These are phyloP conservation scores for Scophthalmus maximus DNA, from an alignment of 2,113 vertebrate species.

Conservation along the genomic window DNA sequence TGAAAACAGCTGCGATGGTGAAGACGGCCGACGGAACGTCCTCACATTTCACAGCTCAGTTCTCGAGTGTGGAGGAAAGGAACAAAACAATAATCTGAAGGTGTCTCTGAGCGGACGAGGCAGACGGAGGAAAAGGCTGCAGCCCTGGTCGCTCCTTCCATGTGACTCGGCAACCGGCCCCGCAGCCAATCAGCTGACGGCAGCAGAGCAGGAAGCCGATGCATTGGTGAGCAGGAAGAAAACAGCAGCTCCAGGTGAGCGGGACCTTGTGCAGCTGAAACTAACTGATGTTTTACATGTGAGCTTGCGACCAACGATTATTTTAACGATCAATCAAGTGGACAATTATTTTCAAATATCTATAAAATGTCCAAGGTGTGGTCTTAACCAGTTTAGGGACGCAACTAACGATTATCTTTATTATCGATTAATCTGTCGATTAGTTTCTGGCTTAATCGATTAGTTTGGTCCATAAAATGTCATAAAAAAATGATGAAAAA, in stretches of 20 bases:
- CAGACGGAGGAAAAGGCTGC: not conserved
- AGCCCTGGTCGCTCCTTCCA: conserved; percentile 50
- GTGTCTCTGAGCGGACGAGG: not conserved
- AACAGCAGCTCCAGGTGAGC: conserved; percentile 37
- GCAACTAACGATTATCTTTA: no score
- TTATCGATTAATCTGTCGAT: no score
- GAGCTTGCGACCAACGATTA: no score
- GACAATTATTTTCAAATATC: no score
- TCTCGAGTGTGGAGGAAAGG: not conserved
- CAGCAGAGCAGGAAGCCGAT: conserved; percentile 43
- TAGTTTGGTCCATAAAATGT: no score
- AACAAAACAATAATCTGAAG: not conserved
- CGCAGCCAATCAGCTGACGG: conserved; percentile 66
- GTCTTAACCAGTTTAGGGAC: no score
- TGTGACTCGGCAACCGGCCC: conserved; percentile 67
- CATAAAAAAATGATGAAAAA: no score
- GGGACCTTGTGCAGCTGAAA: not conserved
- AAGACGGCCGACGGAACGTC: conserved; percentile 6
- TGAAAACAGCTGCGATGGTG: conserved; percentile 18
- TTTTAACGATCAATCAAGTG: no score
- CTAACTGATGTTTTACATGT: not conserved
- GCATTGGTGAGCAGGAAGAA: not conserved
- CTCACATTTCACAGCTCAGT: conserved; percentile 29
- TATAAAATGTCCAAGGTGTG: no score
- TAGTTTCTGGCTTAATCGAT: no score